These are phyloP conservation scores for Hassar affinis DNA, from an alignment of 2,113 vertebrate genomes.

Conservation along the genomic window DNA sequence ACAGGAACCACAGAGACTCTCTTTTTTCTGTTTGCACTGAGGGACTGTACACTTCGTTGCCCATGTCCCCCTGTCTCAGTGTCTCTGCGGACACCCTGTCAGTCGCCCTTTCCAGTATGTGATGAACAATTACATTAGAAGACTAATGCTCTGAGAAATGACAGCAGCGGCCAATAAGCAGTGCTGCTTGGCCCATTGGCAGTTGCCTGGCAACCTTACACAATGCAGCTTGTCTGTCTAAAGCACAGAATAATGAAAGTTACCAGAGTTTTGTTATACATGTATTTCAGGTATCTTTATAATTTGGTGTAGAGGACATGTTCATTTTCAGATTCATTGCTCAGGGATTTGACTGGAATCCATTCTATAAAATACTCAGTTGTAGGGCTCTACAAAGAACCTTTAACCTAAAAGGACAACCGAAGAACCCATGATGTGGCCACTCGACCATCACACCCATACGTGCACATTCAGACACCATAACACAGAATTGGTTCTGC, in stretches of 20 bases:
- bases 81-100: slow-evolving; percentile 49
- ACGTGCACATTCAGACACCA: background rate
- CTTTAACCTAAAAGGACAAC: background rate
- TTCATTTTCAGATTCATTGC: background rate
- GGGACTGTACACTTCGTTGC: slow-evolving; percentile 23
- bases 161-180: slow-evolving; percentile 52
- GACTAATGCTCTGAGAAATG: slow-evolving; percentile 73
- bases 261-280: slow-evolving; percentile 19
- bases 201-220: slow-evolving; percentile 74
- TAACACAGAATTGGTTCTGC: too few species aligned
- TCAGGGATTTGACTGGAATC: too few species aligned
- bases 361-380: background rate
- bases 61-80: slow-evolving; percentile 32
- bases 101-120: slow-evolving; percentile 56
- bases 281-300: background rate
- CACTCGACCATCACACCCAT: background rate
- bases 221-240: slow-evolving; percentile 50
- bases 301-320: background rate
- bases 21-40: slow-evolving; percentile 19
- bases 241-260: slow-evolving; percentile 57
- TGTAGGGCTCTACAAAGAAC: background rate
- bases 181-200: slow-evolving; percentile 52
- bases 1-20: background rate
- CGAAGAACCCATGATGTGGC: background rate
- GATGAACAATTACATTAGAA: slow-evolving; percentile 68